Base-by-base conservation (phyloP, 2,888 invertebrate genomes). In the Lasioglossum zephyrum region DNA sequence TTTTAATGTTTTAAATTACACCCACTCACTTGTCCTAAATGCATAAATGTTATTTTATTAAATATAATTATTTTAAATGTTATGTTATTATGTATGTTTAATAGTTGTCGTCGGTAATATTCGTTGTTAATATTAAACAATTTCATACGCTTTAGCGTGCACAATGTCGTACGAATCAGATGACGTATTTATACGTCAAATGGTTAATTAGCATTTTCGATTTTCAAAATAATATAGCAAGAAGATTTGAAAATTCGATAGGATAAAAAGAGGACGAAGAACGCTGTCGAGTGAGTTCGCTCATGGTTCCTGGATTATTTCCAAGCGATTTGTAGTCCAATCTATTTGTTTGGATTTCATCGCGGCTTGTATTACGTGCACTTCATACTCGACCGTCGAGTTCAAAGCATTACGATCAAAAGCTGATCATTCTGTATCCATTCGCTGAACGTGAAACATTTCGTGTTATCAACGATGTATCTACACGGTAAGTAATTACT, bases 241-340 rank as follows among this genome's bases (percentile, higher is more conserved):
- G 26, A 60, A 16, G 13, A 26, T 60, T 60, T 66, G 13, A 36
- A 66, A 18, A 66, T 36, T 18, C 36, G 0, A 4, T 36, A 18
- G 31, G 2, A 66, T 63, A 18, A 36, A 9, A 66, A 8, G 8
- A 22, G 8, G 8, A 18, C 8, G 8, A 18, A 66, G 2, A 36
- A 66, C 36, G 22, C 22, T 36, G 22, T 36, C 18, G 8, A 36
- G 9, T 66, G 22, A 22, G 5, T 31, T 63, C 63, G 13, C 31
- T 69, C 18, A 47, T n/a, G 39, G 73, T 74, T 83, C 83, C 81
- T 87, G 81, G 82, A 81, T 81, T 82, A 85, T 77, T 82, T 75
- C 77, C 44, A 77, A 47, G 9, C 18, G 77, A 39, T 84, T 79
- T 73, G 22, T 66, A 70, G 69, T n/a, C n/a, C 11, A n/a, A 9